Conservation (phyloP, 2,888 invertebrate species). For the Erannis defoliaria region DNA sequence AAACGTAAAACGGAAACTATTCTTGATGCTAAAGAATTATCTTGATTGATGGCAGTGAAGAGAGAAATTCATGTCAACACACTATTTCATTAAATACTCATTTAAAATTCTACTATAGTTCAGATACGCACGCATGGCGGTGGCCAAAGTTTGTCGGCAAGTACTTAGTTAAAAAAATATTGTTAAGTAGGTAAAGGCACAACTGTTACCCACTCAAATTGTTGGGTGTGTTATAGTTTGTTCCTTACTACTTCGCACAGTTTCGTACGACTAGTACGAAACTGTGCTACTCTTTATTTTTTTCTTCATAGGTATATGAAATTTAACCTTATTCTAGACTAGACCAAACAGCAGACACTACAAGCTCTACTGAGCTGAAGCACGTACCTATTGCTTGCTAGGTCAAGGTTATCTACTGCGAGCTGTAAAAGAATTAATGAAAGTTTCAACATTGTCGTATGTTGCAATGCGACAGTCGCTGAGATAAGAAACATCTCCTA, state of each 20-base stretch:
- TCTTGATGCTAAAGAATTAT: conserved; percentile 13
- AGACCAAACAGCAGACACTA: background rate
- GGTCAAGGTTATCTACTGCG: conserved; percentile 27
- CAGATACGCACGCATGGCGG: background rate
- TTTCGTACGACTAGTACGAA: background rate
- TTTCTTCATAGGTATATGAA: background rate
- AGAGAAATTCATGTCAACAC: conserved; percentile 3
- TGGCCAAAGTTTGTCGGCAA: background rate
- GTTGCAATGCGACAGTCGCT: conserved; percentile 17
- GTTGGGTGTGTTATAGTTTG: background rate
- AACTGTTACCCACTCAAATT: too few species aligned
- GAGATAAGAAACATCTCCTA: conserved; percentile 15
- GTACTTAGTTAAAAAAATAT: too few species aligned
- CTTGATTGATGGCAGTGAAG: conserved; percentile 20
- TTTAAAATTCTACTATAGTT: background rate
- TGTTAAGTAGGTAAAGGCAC: too few species aligned
- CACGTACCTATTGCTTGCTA: conserved; percentile 22
- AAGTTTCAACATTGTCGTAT: conserved; percentile 26
- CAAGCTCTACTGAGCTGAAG: background rate
- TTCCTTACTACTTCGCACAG: background rate
- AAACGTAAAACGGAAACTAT: conserved; percentile 27
- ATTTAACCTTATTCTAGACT: background rate
- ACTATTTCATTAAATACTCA: background rate
- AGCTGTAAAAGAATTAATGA: conserved; percentile 13
- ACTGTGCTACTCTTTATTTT: background rate